A percentile compares a stretch with the other conserved stretches of the same genome.
These are phyloP conservation scores for Leuciscus waleckii DNA, from an alignment of 2,797 vertebrate genomes.

Conservation along the genomic window DNA sequence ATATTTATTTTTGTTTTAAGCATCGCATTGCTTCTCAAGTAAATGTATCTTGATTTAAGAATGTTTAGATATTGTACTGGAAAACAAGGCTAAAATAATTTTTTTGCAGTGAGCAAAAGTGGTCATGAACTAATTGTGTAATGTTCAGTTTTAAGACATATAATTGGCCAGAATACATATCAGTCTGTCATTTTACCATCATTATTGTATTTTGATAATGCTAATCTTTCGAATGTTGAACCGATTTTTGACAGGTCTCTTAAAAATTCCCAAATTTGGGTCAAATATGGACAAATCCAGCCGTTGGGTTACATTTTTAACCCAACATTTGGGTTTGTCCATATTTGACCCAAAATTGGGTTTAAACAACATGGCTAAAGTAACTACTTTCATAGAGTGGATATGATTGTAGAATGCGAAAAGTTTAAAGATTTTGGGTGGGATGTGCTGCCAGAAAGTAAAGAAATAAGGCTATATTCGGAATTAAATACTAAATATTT, in stretches of 20 bases:
- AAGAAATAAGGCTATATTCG: not conserved
- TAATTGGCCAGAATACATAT: slow-evolving; percentile 24
- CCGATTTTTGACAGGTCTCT: not conserved
- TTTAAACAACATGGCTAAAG: slow-evolving; percentile 5
- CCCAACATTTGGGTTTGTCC: too few relatives aligned
- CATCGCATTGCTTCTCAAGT: not conserved
- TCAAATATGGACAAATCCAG: too few relatives aligned
- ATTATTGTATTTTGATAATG: not conserved
- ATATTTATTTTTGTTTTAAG: not conserved
- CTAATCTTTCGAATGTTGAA: slow-evolving; percentile 13
- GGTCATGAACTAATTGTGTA: not conserved
- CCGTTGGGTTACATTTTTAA: too few relatives aligned
- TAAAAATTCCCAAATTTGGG: too few relatives aligned
- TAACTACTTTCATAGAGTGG: slow-evolving; percentile 10
- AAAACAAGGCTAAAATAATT: not conserved
- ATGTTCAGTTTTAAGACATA: not conserved
- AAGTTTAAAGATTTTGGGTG: not conserved
- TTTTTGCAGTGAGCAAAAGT: not conserved
- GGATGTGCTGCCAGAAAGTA: not conserved
- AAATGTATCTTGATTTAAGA: not conserved
- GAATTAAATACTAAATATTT: not conserved
- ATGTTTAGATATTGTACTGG: not conserved
- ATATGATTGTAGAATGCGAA: not conserved
- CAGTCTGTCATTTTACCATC: not conserved
- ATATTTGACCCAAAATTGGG: too few relatives aligned